Percentiles rank a stretch among this genome's conserved stretches.
These are phyloP conservation scores for Ellobius talpinus DNA, from an alignment of 2,113 vertebrate genomes.

Conservation along the genomic window DNA sequence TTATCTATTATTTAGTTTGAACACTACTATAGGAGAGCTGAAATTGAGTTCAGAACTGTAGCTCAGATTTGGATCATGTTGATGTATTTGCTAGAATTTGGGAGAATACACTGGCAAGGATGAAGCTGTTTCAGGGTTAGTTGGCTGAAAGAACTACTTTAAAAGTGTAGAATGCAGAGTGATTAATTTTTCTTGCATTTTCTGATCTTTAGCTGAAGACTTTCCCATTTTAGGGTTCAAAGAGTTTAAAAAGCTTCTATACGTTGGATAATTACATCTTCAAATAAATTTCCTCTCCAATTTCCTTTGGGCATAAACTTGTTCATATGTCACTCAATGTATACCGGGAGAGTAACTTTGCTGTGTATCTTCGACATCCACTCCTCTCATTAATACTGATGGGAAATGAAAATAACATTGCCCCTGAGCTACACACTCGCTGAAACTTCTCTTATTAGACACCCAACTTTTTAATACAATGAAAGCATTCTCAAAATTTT, in stretches of 20 bases:
- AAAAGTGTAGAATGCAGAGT: not conserved
- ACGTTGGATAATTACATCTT: constrained; percentile 70
- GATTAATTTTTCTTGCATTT: constrained; percentile 42
- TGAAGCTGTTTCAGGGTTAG: not conserved
- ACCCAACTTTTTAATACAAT: constrained; percentile 41
- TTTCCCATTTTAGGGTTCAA: constrained; percentile 44
- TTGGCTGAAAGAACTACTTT: constrained; percentile 51
- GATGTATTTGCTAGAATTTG: constrained; percentile 26
- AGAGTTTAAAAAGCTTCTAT: constrained; percentile 48
- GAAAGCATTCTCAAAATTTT: not conserved
- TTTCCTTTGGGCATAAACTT: constrained; percentile 59
- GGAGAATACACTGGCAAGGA: not conserved
- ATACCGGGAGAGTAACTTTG: not conserved
- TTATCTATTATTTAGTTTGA: not conserved
- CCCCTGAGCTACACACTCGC: not conserved
- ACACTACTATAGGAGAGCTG: not conserved
- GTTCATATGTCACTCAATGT: constrained; percentile 56
- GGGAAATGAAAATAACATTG: constrained; percentile 46
- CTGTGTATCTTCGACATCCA: constrained; percentile 40
- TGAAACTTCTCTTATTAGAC: not conserved
- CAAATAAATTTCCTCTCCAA: constrained; percentile 53
- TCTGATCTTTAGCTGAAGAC: constrained; percentile 31
- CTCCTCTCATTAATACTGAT: constrained; percentile 55
- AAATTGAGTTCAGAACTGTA: not conserved
- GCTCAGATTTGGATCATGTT: not conserved